These are phyloP conservation scores for Achatina immaculata DNA, from an alignment of 1,140 invertebrate species.

Conservation along the genomic window DNA sequence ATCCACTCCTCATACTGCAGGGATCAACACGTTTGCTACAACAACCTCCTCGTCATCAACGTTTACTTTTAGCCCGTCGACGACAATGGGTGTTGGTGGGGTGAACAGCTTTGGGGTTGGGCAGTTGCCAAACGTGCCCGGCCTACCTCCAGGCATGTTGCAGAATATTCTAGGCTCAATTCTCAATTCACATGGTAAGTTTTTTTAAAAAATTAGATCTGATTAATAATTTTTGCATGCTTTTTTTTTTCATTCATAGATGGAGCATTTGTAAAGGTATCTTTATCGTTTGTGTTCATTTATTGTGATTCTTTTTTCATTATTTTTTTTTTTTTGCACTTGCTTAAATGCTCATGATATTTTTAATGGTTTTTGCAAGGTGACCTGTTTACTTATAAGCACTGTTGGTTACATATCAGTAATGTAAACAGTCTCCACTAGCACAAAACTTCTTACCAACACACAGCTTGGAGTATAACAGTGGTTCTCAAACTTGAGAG, in stretches of 20 bases:
- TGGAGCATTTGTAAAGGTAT: not conserved
- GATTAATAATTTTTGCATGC: not conserved
- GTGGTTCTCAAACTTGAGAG: no score
- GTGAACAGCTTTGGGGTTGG: not conserved
- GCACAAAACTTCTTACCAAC: no score
- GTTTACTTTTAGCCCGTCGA: constrained; percentile 29
- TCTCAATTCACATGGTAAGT: constrained; percentile 17
- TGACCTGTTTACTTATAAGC: no score
- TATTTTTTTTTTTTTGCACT: no score
- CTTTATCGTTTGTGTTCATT: not conserved
- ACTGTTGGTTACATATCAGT: no score
- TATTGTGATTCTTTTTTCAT: not conserved
- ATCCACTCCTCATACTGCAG: not conserved
- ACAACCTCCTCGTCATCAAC: constrained; percentile 9
- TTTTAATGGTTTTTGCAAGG: no score
- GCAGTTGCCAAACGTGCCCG: constrained; percentile 24
- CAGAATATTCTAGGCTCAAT: constrained; percentile 35
- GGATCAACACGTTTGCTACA: not conserved
- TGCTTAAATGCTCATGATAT: no score
- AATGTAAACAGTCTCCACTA: no score
- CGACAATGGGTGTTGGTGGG: not conserved
- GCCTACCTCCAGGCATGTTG: constrained; percentile 28
- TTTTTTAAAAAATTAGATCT: no score
- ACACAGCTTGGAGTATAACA: no score
- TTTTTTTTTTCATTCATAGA: not conserved